Base-by-base conservation (phyloP, 2,888 invertebrate species). In the Ceraclea dissimilis region DNA sequence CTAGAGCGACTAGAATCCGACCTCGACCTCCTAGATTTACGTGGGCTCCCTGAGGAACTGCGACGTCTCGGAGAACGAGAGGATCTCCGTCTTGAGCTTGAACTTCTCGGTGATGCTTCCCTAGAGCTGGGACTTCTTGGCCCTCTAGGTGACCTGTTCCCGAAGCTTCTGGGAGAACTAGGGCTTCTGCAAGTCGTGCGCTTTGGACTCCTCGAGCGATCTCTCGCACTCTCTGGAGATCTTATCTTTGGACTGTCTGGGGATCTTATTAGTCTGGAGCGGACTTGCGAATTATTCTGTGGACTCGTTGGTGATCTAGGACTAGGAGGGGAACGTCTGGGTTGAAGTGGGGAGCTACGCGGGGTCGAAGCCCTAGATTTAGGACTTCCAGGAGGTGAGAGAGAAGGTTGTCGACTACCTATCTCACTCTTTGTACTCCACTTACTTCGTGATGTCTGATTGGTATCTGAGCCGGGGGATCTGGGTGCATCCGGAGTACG, bases 1-100 rank as follows among this genome's bases (percentile, higher is more conserved):
- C 75, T 76, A 22, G 78, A 76, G 54, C 66, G n/a, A 66, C 77
- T 77, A 58, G 76, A 76, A 51, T 74, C 75, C 54, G 76, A 76
- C 61, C 71, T 34, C 11, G 46, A 20, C 31, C 51, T 47, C 19
- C 54, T 22, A 4, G 39, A 8, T 39, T 39, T 39, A n/a, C n/a
- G 39, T 6, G 57, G 44, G 10, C 44, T 49, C n/a, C 39, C 47
- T 17, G 39, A 5, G 2, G 21, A 51, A 20, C 17, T 18, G 17
- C 44, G 20, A 20, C 10, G 10, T 10, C 26, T 26, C 13, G 39
- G 39, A 39, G 39, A 39, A 39, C 39, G 39, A 39, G 39, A 13
- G 5, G 39, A 39, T 39, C 39, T 39, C 2, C 13, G 39, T 16
- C 39, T 39, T 13, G 39, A 39, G 13, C 39, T 39, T 13, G 39